A percentile compares a stretch with the other conserved stretches of the same genome.
Evolutionary conservation across 2,888 invertebrate species (phyloP).

Genomic region (Andrena bucephala): DNA sequence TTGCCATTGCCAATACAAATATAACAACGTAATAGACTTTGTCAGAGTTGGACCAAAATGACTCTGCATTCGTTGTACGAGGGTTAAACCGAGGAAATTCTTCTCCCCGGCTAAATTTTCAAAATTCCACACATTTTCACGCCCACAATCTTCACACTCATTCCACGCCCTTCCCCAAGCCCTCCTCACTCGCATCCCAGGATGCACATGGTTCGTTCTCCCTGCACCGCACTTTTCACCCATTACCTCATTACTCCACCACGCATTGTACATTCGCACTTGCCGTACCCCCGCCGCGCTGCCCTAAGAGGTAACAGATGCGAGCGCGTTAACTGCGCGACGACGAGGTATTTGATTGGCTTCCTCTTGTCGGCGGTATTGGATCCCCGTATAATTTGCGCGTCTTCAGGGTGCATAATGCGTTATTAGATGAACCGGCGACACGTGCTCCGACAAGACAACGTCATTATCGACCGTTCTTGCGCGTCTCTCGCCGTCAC

Average conservation of each 20-base stretch:
- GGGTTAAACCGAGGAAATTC: no score
- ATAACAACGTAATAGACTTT: no score
- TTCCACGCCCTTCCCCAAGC: no score
- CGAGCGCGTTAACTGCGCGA: conserved; percentile 1
- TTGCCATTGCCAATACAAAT: no score
- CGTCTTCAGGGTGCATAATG: conserved; percentile 62
- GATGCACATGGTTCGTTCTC: no score
- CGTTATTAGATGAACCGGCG: conserved; percentile 68
- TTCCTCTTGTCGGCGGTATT: conserved; percentile 40
- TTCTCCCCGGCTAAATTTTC: no score
- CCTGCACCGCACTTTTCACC: no score
- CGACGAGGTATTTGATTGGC: conserved; percentile 41
- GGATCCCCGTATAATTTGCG: conserved; percentile 48
- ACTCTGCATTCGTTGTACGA: no score
- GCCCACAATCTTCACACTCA: no score
- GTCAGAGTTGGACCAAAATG: no score
- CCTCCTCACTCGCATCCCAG: no score
- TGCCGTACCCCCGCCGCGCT: not conserved
- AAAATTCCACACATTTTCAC: no score
- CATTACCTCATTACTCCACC: not conserved
- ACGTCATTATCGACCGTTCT: conserved; percentile 65
- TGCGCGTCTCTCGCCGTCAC: conserved; percentile 7
- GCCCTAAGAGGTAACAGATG: not conserved
- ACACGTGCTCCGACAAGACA: conserved; percentile 67
- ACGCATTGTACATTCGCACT: not conserved